Percentiles rank a stretch among this genome's conserved stretches.
These are phyloP conservation scores for Formica aserva DNA, from an alignment of 2,888 invertebrate species.

Conservation along the genomic window DNA sequence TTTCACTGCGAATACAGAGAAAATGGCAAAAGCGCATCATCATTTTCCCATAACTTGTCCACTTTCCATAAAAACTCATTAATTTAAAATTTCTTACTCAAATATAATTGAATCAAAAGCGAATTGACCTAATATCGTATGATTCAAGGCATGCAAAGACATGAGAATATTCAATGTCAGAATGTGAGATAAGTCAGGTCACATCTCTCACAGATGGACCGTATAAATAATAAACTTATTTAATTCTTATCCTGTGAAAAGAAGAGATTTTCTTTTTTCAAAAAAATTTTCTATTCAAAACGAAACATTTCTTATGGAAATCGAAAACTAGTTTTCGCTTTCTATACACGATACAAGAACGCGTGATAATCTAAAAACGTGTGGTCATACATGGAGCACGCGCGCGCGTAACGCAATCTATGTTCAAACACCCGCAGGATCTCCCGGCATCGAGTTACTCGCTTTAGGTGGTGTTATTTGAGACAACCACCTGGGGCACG, in stretches of 20 bases:
- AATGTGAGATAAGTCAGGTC: conserved; percentile 15
- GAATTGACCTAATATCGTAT: conserved; percentile 2
- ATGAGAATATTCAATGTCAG: not conserved
- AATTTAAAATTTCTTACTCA: conserved; percentile 4
- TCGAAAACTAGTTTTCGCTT: conserved; percentile 11
- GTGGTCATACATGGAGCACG: not conserved
- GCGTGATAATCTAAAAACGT: conserved; percentile 45
- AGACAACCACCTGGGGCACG: conserved; percentile 57
- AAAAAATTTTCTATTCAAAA: not conserved
- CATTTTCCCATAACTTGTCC: not conserved
- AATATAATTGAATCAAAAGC: not conserved
- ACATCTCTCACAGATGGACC: not conserved
- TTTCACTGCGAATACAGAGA: conserved; percentile 2
- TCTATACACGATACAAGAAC: not conserved
- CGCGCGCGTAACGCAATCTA: conserved; percentile 47
- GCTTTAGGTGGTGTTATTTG: conserved; percentile 56
- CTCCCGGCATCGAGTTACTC: conserved; percentile 44
- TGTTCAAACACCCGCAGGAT: conserved; percentile 50
- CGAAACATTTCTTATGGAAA: conserved; percentile 3
- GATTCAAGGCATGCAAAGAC: not conserved
- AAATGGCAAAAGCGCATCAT: not conserved
- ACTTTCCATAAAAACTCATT: conserved; percentile 19
- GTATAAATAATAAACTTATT: not conserved
- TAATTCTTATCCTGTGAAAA: not conserved
- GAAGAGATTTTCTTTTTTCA: not conserved